These are phyloP conservation scores for Heliconius erato DNA, from an alignment of 2,888 invertebrate species.

Conservation along the genomic window DNA sequence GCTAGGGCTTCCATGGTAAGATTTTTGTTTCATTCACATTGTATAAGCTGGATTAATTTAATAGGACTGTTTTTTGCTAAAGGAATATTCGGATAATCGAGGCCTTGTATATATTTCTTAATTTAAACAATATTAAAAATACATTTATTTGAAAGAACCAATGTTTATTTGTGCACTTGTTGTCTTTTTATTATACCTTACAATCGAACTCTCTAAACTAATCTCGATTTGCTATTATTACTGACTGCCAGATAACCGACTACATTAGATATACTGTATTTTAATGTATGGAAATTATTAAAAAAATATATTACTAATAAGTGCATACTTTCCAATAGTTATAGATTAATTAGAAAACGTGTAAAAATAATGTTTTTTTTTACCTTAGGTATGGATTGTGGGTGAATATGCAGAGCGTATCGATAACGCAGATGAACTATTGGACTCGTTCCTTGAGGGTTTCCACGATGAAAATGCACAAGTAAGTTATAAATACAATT, in stretches of 20 bases:
- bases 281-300: too few species aligned
- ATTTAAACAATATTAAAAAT: too few species aligned
- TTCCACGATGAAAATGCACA: constrained; percentile 99
- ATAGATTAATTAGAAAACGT: too few species aligned
- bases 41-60: not conserved
- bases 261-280: too few species aligned
- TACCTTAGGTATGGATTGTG: constrained; percentile 90
- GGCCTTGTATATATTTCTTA: not conserved
- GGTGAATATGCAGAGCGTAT: constrained; percentile 99
- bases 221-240: too few species aligned
- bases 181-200: too few species aligned
- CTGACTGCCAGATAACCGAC: too few species aligned
- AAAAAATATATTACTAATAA: too few species aligned
- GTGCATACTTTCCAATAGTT: not conserved
- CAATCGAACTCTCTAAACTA: too few species aligned
- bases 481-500: constrained; percentile 60
- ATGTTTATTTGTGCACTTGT: too few species aligned
- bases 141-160: too few species aligned
- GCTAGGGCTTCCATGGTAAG: constrained; percentile 98
- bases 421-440: constrained; percentile 99
- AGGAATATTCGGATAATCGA: not conserved
- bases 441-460: constrained; percentile 99
- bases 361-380: not conserved
- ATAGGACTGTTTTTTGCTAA: not conserved
- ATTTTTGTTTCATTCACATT: not conserved